Evolutionary conservation across 2,888 invertebrate species (phyloP).

Genomic region (Oxytorus armatus): DNA sequence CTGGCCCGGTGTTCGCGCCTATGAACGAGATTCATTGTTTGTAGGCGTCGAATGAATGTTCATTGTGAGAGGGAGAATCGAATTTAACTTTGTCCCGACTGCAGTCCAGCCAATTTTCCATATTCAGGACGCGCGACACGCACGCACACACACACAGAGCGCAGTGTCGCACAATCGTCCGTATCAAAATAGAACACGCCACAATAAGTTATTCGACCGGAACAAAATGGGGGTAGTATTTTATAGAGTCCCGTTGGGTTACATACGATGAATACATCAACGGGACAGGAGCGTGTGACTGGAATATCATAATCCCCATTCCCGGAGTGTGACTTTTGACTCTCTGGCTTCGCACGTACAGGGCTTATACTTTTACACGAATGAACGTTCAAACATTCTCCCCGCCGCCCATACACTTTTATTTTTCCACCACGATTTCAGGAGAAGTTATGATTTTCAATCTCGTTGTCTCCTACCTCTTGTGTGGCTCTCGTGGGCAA

Average conservation of each 20-base stretch:
- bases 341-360: conserved; percentile 46
- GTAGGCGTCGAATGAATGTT: conserved; percentile 63
- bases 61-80: conserved; percentile 71
- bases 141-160: not conserved
- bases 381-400: conserved; percentile 53
- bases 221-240: conserved; percentile 82
- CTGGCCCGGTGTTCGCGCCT: conserved; percentile 21
- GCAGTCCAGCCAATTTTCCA: conserved; percentile 62
- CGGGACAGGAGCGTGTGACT: conserved; percentile 79
- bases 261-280: conserved; percentile 84
- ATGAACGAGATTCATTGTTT: conserved; percentile 76
- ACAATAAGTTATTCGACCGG: conserved; percentile 83
- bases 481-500: not conserved
- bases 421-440: too few relatives aligned
- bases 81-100: conserved; percentile 79
- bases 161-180: conserved; percentile 73
- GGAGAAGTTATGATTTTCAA: conserved; percentile 35
- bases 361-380: conserved; percentile 34
- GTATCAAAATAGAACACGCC: conserved; percentile 83
- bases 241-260: conserved; percentile 83
- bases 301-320: conserved; percentile 77
- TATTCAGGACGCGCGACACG: conserved; percentile 56
- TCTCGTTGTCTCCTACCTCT: not conserved
- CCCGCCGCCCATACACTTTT: conserved; percentile 25
- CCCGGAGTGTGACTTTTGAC: conserved; percentile 39